A percentile compares a stretch with the other conserved stretches of the same genome.
Evolutionary conservation across 1,140 invertebrate species (phyloP).

Genomic region (Rhizoglyphus robini): DNA sequence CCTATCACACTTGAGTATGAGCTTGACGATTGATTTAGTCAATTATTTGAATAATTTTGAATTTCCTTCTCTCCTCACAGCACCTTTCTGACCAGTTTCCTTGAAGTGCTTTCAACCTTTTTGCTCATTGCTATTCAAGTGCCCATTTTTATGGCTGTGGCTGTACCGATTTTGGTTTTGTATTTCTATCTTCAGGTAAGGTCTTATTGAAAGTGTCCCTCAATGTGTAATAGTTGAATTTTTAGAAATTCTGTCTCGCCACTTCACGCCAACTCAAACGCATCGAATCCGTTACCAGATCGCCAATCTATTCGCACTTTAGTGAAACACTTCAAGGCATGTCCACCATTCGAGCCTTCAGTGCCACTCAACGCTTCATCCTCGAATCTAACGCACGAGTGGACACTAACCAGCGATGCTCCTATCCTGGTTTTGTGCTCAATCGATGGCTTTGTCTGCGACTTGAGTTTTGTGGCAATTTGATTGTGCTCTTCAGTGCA

Average conservation of each 20-base stretch:
- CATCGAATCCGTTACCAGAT: slow-evolving; percentile 41
- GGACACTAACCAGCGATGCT: slow-evolving; percentile 74
- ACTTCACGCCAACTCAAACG: slow-evolving; percentile 15
- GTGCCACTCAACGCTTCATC: slow-evolving; percentile 38
- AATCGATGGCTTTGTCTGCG: slow-evolving; percentile 79
- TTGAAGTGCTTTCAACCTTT: slow-evolving; percentile 37
- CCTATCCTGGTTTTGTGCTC: slow-evolving; percentile 69
- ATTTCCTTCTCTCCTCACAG: slow-evolving; percentile 10
- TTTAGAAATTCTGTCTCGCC: slow-evolving; percentile 16
- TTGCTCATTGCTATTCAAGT: slow-evolving; percentile 41
- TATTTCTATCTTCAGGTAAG: slow-evolving; percentile 43
- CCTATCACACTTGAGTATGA: slow-evolving; percentile 32
- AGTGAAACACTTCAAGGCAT: slow-evolving; percentile 42
- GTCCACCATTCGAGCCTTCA: slow-evolving; percentile 43
- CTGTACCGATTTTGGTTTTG: slow-evolving; percentile 41
- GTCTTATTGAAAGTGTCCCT: not conserved
- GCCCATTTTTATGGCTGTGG: slow-evolving; percentile 40
- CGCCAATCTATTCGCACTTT: slow-evolving; percentile 44
- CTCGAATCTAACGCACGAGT: slow-evolving; percentile 64
- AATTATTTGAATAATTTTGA: not conserved
- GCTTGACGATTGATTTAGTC: too few species aligned
- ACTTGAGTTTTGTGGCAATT: slow-evolving; percentile 79
- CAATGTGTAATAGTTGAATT: not conserved
- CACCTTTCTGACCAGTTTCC: slow-evolving; percentile 30
- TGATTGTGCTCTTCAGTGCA: slow-evolving; percentile 76